Conservation (phyloP, 92 coral and sea anemone genomes). For the Palythoa grandiflora region DNA sequence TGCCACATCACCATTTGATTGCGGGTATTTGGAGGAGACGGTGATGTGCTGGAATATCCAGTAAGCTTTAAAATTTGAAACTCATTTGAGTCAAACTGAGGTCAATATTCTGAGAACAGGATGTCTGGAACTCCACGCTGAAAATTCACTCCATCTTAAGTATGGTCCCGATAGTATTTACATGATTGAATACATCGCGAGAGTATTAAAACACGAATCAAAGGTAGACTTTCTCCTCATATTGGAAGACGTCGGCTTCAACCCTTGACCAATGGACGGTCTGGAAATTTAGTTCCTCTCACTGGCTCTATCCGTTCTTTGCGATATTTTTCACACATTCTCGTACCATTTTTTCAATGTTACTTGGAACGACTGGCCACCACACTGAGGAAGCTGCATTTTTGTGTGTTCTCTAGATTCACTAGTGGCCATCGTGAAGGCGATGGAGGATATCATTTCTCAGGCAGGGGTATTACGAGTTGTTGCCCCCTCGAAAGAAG, state of each 20-base stretch:
- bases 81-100: constrained; percentile 57
- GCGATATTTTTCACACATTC: constrained; percentile 41
- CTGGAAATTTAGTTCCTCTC: constrained; percentile 43
- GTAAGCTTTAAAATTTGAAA: constrained; percentile 35
- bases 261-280: constrained; percentile 42
- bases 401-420: constrained; percentile 32
- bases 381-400: constrained; percentile 53
- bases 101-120: constrained; percentile 48
- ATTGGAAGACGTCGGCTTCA: constrained; percentile 39
- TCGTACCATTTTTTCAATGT: constrained; percentile 30
- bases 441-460: constrained; percentile 12
- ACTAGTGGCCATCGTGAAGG: constrained; percentile 45
- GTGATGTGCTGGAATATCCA: constrained; percentile 51
- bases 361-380: constrained; percentile 31
- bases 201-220: neutral
- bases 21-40: constrained; percentile 52
- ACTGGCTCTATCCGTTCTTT: constrained; percentile 24
- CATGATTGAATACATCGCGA: constrained; percentile 52
- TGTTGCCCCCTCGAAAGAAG: constrained; percentile 29
- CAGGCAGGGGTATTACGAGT: constrained; percentile 28
- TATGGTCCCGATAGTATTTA: constrained; percentile 50
- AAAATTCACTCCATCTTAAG: constrained; percentile 47
- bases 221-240: constrained; percentile 21
- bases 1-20: constrained; percentile 59
- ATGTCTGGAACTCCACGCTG: constrained; percentile 58